Percentiles rank a stretch among this genome's conserved stretches.
Conservation (phyloP, 1,140 invertebrate genomes). For the Antheraea mylitta region DNA sequence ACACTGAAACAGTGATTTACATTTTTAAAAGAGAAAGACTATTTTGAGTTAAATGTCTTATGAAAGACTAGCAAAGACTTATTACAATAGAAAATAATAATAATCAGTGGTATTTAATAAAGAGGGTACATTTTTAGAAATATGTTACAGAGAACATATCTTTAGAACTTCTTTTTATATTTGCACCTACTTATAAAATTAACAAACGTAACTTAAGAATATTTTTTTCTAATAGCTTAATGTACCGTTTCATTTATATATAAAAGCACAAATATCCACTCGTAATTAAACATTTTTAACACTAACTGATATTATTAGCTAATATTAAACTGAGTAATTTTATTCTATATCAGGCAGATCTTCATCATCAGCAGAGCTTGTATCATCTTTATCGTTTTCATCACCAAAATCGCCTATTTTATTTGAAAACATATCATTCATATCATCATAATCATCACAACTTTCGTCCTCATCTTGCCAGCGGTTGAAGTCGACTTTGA, state of each 20-base stretch:
- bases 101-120: background rate
- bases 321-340: constrained; percentile 22
- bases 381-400: constrained; percentile 54
- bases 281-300: constrained; percentile 21
- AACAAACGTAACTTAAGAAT: constrained; percentile 6
- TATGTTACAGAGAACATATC: background rate
- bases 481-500: constrained; percentile 98
- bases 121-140: background rate
- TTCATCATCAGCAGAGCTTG: constrained; percentile 62
- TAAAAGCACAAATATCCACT: constrained; percentile 30
- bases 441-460: constrained; percentile 52
- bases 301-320: constrained; percentile 28
- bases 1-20: too few relatives aligned
- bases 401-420: constrained; percentile 49
- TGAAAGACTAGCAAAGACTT: background rate
- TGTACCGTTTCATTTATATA: constrained; percentile 23
- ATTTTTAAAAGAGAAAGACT: background rate
- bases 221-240: constrained; percentile 15
- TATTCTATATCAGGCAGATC: constrained; percentile 62
- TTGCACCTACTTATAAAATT: background rate
- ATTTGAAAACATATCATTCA: constrained; percentile 55
- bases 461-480: constrained; percentile 94
- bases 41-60: background rate
- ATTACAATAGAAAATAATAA: background rate
- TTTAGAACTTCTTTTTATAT: background rate